A percentile compares a stretch with the other conserved stretches of the same genome.
Conservation (phyloP, 1,140 invertebrate genomes). For the Penaeus indicus region DNA sequence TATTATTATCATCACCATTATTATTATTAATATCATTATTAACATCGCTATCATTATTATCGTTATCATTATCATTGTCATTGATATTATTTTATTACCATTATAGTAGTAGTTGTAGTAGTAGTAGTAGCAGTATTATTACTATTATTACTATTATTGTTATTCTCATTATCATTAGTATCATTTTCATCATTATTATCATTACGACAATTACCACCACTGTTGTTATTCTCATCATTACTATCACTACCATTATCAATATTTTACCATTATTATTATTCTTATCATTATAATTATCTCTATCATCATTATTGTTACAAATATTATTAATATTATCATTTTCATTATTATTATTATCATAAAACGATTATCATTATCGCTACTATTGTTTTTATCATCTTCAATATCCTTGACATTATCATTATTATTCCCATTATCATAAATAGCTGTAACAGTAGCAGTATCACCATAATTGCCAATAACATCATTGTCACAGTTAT, state of each 20-base stretch:
- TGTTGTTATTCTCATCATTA: conserved; percentile 1
- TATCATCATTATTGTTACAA: not conserved
- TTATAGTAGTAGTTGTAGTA: too few species aligned
- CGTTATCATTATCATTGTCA: too few species aligned
- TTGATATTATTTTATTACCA: too few species aligned
- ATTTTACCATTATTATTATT: not conserved
- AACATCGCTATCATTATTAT: not conserved
- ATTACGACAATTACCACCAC: not conserved
- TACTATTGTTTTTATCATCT: too few species aligned
- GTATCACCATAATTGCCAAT: too few species aligned
- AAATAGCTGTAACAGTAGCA: too few species aligned
- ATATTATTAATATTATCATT: not conserved
- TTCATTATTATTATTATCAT: not conserved
- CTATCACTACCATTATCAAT: not conserved
- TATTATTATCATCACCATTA: not conserved
- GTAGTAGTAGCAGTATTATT: too few species aligned
- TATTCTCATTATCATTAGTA: not conserved
- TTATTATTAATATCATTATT: not conserved
- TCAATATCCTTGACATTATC: too few species aligned
- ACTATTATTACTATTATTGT: not conserved
- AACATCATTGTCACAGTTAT: too few species aligned
- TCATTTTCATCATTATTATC: not conserved
- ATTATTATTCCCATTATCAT: too few species aligned
- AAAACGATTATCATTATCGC: too few species aligned
- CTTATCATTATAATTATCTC: not conserved